Conservation (phyloP, 2,888 invertebrate genomes). For the Drosophila fungiperda region DNA sequence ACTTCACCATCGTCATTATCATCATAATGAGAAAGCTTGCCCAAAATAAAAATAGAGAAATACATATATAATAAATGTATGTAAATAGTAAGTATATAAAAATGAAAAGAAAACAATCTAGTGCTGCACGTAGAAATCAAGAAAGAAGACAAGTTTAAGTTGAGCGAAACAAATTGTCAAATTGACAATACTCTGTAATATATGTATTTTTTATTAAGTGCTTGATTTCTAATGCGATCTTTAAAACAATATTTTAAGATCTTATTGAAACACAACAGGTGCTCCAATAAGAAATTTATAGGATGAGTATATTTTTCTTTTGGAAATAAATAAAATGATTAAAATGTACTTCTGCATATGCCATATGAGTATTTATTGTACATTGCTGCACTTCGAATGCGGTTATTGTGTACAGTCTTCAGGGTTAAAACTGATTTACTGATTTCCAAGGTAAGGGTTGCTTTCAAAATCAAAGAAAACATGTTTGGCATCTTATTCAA, state of each 20-base stretch:
- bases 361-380: slow-evolving; percentile 15
- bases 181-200: slow-evolving; percentile 18
- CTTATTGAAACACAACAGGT: background rate
- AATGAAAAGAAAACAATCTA: slow-evolving; percentile 33
- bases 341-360: background rate
- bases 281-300: background rate
- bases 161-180: slow-evolving; percentile 3
- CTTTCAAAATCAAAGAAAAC: slow-evolving; percentile 15
- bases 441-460: slow-evolving; percentile 42
- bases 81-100: slow-evolving; percentile 21
- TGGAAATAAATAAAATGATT: background rate
- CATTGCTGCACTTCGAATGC: slow-evolving; percentile 21
- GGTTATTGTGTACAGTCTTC: slow-evolving; percentile 33
- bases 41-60: slow-evolving; percentile 33
- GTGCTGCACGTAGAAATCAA: slow-evolving; percentile 42
- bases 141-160: slow-evolving; percentile 12
- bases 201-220: background rate
- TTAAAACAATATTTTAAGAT: background rate
- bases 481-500: slow-evolving; percentile 21
- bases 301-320: background rate
- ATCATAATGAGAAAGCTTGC: slow-evolving; percentile 69
- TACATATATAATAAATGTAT: slow-evolving; percentile 16
- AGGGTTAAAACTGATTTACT: slow-evolving; percentile 23
- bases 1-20: slow-evolving; percentile 19
- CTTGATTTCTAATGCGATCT: background rate